Evolutionary conservation across 2,888 invertebrate species (phyloP).

Genomic region (Sinotaia quadrata): DNA sequence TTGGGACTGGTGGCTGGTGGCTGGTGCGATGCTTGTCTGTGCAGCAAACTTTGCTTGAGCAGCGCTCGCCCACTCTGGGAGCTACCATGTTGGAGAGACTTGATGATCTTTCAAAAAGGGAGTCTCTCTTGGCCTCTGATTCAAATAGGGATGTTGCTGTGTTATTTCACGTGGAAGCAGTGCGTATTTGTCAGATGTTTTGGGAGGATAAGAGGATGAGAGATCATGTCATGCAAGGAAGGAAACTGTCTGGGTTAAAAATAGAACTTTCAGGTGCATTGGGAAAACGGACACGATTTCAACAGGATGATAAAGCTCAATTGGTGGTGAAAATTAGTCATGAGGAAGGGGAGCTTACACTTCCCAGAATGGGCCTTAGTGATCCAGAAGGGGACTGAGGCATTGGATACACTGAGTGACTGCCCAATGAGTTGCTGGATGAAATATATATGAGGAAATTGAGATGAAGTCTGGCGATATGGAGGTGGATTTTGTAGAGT

Average conservation of each 20-base stretch:
- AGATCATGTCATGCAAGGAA: slow-evolving; percentile 79
- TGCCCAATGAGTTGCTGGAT: no score
- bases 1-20: slow-evolving; percentile 82
- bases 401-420: no score
- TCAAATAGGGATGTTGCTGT: slow-evolving; percentile 53
- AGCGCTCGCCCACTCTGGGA: slow-evolving; percentile 77
- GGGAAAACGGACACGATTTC: no score
- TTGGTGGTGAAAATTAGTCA: no score
- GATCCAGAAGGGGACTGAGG: no score
- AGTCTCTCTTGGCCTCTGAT: slow-evolving; percentile 52
- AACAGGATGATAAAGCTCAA: no score
- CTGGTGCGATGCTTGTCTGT: slow-evolving; percentile 81
- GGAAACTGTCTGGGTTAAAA: slow-evolving; percentile 78
- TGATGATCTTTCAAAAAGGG: slow-evolving; percentile 48
- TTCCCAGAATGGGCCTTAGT: no score
- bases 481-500: no score
- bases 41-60: slow-evolving; percentile 85
- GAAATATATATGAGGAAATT: no score
- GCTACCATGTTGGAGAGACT: slow-evolving; percentile 51
- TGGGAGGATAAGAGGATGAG: slow-evolving; percentile 82
- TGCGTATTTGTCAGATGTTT: slow-evolving; percentile 82
- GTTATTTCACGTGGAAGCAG: slow-evolving; percentile 76
- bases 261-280: slow-evolving; percentile 84
- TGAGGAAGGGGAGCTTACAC: no score
- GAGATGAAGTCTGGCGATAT: no score